A percentile compares a stretch with the other conserved stretches of the same genome.
Conservation (phyloP, 2,888 invertebrate species). For the Cecidostiba fungosa region DNA sequence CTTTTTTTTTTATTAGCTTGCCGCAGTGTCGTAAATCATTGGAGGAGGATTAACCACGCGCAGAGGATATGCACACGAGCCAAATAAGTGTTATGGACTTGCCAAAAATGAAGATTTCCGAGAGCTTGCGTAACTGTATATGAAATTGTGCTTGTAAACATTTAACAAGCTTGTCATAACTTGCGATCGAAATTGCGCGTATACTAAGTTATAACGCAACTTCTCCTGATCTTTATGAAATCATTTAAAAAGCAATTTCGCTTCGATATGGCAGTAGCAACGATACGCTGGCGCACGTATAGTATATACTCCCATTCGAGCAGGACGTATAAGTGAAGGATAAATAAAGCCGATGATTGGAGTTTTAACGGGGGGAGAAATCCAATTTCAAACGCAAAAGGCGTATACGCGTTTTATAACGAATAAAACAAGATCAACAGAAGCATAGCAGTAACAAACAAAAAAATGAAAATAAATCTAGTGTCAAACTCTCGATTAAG, state of each 20-base stretch:
- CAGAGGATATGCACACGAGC: background rate
- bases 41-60: background rate
- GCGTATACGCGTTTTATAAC: no score
- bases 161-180: background rate
- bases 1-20: background rate
- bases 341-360: background rate
- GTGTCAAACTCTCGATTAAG: slow-evolving; percentile 54
- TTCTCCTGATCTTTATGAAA: background rate
- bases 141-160: background rate
- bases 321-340: background rate
- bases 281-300: background rate
- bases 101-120: background rate
- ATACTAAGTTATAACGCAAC: background rate
- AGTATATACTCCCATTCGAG: background rate
- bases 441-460: slow-evolving; percentile 21
- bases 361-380: background rate
- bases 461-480: slow-evolving; percentile 28
- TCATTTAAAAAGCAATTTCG: slow-evolving; percentile 4
- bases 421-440: background rate
- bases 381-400: background rate
- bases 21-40: slow-evolving; percentile 10
- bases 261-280: background rate
- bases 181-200: background rate
- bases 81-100: background rate
- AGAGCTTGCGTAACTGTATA: background rate